Conservation (phyloP, 2,797 vertebrate genomes). For the Atherinosoma microstoma region DNA sequence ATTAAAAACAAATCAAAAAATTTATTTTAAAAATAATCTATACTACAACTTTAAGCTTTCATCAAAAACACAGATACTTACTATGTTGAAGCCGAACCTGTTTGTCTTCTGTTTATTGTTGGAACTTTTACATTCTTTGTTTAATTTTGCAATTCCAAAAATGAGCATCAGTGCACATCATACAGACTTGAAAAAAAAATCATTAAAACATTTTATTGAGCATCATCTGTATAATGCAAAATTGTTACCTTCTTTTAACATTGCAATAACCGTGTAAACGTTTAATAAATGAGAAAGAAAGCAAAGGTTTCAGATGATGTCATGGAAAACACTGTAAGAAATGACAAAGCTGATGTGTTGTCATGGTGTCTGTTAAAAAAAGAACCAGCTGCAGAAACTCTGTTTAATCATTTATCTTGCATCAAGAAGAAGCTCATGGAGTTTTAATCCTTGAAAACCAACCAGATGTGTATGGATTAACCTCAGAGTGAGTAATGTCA, state of each 20-base stretch:
- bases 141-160: no score
- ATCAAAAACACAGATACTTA: no score
- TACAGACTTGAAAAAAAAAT: no score
- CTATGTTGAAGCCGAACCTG: no score
- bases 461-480: conserved; percentile 2
- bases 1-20: no score
- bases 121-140: no score
- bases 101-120: no score
- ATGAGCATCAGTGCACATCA: no score
- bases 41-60: no score
- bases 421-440: not conserved
- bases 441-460: not conserved
- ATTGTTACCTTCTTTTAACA: not conserved
- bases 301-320: not conserved
- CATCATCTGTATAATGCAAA: not conserved
- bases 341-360: not conserved
- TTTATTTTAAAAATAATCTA: no score
- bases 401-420: not conserved
- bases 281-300: no score
- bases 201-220: no score
- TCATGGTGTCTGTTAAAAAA: conserved; percentile 6
- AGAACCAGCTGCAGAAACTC: not conserved
- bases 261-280: not conserved
- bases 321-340: not conserved
- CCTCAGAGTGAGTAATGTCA: not conserved